Evolutionary conservation across 2,888 invertebrate species (phyloP).

Genomic region (Drepanosiphum platanoidis): DNA sequence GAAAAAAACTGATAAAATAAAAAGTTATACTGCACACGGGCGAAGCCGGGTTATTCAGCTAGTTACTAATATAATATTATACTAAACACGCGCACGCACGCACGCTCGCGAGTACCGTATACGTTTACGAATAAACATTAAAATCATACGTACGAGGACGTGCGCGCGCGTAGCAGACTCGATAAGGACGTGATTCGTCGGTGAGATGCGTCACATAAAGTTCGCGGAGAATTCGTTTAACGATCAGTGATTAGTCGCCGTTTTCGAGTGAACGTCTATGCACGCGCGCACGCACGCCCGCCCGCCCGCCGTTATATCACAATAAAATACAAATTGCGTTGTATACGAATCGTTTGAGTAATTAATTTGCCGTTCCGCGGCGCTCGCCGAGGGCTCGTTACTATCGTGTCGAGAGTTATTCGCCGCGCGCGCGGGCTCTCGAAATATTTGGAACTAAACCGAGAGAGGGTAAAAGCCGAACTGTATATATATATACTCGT

Average conservation of each 20-base stretch:
- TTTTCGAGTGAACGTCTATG: background rate
- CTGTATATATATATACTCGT: background rate
- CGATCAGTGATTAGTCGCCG: background rate
- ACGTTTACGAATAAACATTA: too few relatives aligned
- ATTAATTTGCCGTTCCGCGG: slow-evolving; percentile 42
- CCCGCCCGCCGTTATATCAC: background rate
- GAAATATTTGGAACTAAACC: slow-evolving; percentile 38
- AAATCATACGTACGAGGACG: background rate
- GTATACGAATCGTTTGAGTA: slow-evolving; percentile 17
- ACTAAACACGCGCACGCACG: too few relatives aligned
- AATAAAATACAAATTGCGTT: slow-evolving; percentile 15
- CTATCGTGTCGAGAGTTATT: slow-evolving; percentile 16
- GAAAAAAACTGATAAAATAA: too few relatives aligned
- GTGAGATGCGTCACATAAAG: background rate
- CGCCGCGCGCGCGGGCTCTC: background rate
- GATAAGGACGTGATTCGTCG: background rate
- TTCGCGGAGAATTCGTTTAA: background rate
- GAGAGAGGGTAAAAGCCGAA: slow-evolving; percentile 32
- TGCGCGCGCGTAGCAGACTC: background rate
- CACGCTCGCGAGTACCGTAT: too few relatives aligned
- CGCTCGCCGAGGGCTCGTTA: background rate
- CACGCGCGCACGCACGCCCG: background rate
- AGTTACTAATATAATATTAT: too few relatives aligned
- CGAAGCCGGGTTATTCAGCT: too few relatives aligned
- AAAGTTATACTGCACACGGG: too few relatives aligned